Evolutionary conservation across 2,113 vertebrate species (phyloP), one percentile per base, ranked within the genome.

Genomic region (Istiophorus platypterus): DNA sequence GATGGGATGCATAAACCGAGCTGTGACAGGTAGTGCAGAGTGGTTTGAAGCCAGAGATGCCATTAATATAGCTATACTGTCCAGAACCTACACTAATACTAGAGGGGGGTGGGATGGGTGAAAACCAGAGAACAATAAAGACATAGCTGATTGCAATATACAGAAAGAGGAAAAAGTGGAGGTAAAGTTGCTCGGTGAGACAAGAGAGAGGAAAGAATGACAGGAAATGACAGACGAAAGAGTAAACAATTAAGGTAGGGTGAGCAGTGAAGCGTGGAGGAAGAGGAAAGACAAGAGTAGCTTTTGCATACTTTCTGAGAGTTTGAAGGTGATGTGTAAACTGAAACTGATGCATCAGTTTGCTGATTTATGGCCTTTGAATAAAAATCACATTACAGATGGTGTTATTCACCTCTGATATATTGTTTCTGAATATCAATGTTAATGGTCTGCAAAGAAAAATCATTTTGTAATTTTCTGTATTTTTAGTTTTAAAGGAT

Each of bases 21-120:
- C 85, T 49, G 79, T 93, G 94, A 94, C 91, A 93, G 90, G 84
- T 67, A 89, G 79, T 61, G 20, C 63, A 12, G 82, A 74, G 66
- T 1, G 62, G 80, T 78, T 80, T 88, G 85, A 92, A 87, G 90
- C 80, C 73, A 72, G 81, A 81, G 84, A 71, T 67, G 77, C 61
- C 85, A 91, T 85, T 89, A 90, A 87, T 62, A 86, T 47, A 72
- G 62, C 56, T 61, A 72, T 79, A 80, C 3, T 18, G 62, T 63
- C 74, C 79, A 79, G 73, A 83, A 64, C 73, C 80, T 76, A 82
- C 78, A 67, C 76, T 74, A 54, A 79, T 69, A 85, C 45, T 2
- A 52, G 65, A 66, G 29, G 56, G 56, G 34, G 27, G 51, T 2
- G 5, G 58, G 81, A 66, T 26, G 63, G 66, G 47, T n/a, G 76